Base-by-base conservation (phyloP, 2,888 invertebrate genomes). In the Operophtera brumata region DNA sequence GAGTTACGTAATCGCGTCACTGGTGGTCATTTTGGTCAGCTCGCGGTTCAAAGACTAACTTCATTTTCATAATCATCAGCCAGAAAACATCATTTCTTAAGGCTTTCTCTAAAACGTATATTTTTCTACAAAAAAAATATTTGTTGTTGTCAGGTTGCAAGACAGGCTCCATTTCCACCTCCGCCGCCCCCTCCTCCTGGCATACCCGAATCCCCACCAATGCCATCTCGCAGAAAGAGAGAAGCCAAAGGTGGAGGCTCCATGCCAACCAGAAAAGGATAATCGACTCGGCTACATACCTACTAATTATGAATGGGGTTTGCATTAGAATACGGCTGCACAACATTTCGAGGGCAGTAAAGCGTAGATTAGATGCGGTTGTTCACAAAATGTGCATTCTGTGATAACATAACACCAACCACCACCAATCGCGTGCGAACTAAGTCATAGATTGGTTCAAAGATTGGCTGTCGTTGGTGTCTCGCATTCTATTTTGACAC, bases 191-290 rank as follows among this genome's bases (percentile, higher is more conserved):
- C 70, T 42, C 51, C 11, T 6, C 12, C 36, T 11, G 34, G 10
- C 0, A 40, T 36, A 4, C 70, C 71, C 26, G 55, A 59, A 6
- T 70, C 67, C 59, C 62, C 26, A 11, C 41, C 26, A 26, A 39
- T 13, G 43, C 26, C 42, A 25, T 50, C 53, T 30, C 76, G 80
- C 1, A 64, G 65, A 40, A 79, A 69, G 54, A 75, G 86, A 66
- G 84, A 82, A 67, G 83, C 85, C 7, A 86, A 84, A 68, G 86
- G 86, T 5, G 85, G 84, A n/a, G 86, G 86, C 25, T 78, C 83
- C 6, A 83, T 86, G 77, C 86, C 86, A 0, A 85, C 85, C 9
- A 73, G 84, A 64, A 86, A 85, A 72, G 87, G 87, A 52, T 86
- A 77, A 75, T 25, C 8, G 20, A 9, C 12, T 26, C 35, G 1